phyloP scores from a whole-genome alignment of 2,888 invertebrate species.

The Amphipoea oculea region DNA sequence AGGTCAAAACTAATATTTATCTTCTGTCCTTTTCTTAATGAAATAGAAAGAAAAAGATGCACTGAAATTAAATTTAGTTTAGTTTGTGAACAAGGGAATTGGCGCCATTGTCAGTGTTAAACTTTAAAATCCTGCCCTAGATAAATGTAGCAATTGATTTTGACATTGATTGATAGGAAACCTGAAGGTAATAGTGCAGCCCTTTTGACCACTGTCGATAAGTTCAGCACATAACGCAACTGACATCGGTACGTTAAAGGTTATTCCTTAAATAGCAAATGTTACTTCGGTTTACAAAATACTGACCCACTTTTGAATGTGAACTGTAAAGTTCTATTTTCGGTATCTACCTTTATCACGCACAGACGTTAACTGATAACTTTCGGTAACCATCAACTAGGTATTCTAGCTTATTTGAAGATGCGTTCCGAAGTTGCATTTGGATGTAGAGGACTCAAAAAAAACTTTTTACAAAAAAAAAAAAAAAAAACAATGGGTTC shows the following conservation, averaged over 20 bases:
- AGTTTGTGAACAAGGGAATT: no score
- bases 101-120: background rate
- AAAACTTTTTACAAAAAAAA: no score
- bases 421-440: background rate
- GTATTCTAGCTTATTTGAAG: background rate
- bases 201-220: background rate
- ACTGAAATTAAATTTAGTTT: no score
- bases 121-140: slow-evolving; percentile 1
- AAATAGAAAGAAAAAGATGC: no score
- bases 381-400: background rate
- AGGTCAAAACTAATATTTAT: no score
- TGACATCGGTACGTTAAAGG: background rate
- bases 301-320: background rate
- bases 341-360: background rate
- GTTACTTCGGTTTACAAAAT: slow-evolving; percentile 1
- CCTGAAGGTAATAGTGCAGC: background rate
- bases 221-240: background rate
- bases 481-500: no score
- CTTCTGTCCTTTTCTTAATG: no score
- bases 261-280: background rate
- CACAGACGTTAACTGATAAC: background rate
- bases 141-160: background rate
- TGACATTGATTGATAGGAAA: background rate
- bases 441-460: background rate
- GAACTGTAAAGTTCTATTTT: background rate